Evolutionary conservation across 2,113 vertebrate genomes (phyloP).

Genomic region (Arizona elegans): DNA sequence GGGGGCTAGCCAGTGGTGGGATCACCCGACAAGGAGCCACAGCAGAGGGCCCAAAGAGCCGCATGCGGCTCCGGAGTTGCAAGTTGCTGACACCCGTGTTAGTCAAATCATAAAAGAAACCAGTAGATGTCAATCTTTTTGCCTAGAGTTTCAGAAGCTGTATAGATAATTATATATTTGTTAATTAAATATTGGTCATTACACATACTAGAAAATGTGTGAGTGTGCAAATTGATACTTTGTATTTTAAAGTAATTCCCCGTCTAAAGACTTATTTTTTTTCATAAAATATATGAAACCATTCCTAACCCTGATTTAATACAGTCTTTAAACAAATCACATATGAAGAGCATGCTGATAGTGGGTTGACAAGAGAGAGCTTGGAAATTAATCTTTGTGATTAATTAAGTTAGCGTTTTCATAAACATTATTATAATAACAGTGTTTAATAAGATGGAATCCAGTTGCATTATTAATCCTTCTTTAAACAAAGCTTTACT

Average conservation of each 20-base stretch:
- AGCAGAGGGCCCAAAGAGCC: too few species aligned
- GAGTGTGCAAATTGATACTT: not conserved
- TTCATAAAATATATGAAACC: not conserved
- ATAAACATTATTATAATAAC: not conserved
- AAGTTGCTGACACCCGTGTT: not conserved
- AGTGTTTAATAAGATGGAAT: slow-evolving; percentile 20
- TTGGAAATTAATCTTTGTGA: slow-evolving; percentile 34
- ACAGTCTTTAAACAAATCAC: not conserved
- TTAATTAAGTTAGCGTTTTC: not conserved
- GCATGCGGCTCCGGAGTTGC: too few species aligned
- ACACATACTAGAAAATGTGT: not conserved
- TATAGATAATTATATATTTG: not conserved
- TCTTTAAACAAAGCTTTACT: slow-evolving; percentile 43
- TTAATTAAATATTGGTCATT: not conserved
- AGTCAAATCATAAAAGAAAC: not conserved
- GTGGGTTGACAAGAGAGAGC: slow-evolving; percentile 5
- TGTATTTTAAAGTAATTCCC: not conserved
- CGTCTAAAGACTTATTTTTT: not conserved
- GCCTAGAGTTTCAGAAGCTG: not conserved
- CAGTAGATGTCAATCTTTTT: not conserved
- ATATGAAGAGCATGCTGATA: not conserved
- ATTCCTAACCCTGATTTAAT: not conserved
- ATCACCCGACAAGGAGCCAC: too few species aligned
- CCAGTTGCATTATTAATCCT: not conserved
- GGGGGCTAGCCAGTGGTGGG: too few species aligned